Conservation (phyloP, 2,113 vertebrate genomes). For the Microcebus lehilahytsara region DNA sequence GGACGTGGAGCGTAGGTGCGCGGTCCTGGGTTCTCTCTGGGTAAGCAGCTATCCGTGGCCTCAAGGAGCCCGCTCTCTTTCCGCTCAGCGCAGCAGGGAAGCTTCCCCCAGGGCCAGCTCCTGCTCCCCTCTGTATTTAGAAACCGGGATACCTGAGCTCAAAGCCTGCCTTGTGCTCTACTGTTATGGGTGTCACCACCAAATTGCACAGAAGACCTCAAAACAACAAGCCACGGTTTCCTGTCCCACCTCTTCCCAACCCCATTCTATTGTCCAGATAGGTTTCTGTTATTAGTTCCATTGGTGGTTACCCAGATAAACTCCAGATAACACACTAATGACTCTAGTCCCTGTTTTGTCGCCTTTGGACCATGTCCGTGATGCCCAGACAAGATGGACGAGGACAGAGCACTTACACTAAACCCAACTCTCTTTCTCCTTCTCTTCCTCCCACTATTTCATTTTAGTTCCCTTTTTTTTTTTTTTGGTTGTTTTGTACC, state of each 20-base stretch:
- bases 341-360: not conserved
- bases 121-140: too few relatives aligned
- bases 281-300: not conserved
- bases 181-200: not conserved
- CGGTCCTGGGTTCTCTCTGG: not conserved
- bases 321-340: not conserved
- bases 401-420: not conserved
- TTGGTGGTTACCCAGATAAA: too few relatives aligned
- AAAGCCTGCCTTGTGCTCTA: not conserved
- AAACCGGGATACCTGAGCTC: not conserved
- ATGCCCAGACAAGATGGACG: rapidly evolving
- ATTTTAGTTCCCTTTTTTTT: not conserved
- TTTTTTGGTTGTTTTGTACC: not conserved
- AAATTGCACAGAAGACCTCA: not conserved
- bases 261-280: not conserved
- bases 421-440: not conserved
- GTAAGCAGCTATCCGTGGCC: too few relatives aligned
- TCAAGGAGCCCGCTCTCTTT: not conserved
- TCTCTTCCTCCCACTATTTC: not conserved
- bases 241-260: not conserved
- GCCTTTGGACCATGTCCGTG: too few relatives aligned
- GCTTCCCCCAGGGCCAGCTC: not conserved
- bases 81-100: not conserved
- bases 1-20: too few relatives aligned
- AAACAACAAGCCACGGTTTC: not conserved